phyloP scores from a whole-genome alignment of 2,797 vertebrate species.

The Capromys pilorides region DNA sequence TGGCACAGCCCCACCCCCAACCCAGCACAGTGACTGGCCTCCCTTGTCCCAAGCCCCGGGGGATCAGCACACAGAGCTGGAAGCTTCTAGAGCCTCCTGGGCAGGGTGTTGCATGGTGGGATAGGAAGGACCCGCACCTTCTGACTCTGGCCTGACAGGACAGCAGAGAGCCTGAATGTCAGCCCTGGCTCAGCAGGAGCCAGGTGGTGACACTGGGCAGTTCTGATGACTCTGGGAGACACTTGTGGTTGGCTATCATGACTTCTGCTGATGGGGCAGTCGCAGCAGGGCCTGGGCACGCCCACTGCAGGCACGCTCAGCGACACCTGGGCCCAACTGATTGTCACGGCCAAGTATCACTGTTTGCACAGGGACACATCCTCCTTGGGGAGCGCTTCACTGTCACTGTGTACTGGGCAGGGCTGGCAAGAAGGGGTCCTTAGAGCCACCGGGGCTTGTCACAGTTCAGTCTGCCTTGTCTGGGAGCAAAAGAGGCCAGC shows the following conservation, averaged over 20 bases:
- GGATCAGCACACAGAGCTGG: not conserved
- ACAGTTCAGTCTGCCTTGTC: not conserved
- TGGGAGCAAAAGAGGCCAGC: not conserved
- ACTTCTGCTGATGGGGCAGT: not conserved
- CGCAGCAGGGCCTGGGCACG: not conserved
- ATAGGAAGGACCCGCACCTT: not conserved
- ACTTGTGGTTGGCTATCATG: fast-evolving
- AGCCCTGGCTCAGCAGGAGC: not conserved
- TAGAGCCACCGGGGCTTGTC: not conserved
- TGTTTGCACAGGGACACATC: not conserved
- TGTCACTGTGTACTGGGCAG: fast-evolving
- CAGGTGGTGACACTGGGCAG: not conserved
- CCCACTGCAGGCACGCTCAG: not conserved
- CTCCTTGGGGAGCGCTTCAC: not conserved
- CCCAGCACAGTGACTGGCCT: not conserved
- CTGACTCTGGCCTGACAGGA: not conserved
- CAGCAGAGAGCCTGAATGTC: not conserved
- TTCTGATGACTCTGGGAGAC: not conserved
- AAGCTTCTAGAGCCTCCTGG: not conserved
- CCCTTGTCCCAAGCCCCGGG: not conserved
- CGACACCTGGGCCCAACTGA: not conserved
- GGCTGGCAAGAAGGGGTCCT: not conserved
- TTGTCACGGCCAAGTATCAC: not conserved
- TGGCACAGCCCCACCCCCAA: not conserved
- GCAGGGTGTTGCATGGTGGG: not conserved